Conservation (phyloP, 2,113 vertebrate genomes). For the Zosterops japonicus region DNA sequence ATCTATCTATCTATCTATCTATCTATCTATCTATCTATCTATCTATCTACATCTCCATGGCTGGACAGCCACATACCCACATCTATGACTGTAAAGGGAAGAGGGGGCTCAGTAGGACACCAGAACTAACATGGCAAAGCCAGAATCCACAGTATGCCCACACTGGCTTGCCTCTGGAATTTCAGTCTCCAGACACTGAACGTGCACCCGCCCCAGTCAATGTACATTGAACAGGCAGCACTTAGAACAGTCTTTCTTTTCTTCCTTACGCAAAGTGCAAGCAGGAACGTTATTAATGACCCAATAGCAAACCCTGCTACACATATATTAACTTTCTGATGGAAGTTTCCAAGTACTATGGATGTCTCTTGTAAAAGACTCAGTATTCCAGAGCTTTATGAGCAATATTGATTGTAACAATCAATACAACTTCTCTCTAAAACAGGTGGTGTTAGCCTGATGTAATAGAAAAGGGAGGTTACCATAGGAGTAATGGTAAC, state of each 20-base stretch:
- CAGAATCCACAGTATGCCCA: neutral
- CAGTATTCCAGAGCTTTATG: neutral
- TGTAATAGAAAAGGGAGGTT: neutral
- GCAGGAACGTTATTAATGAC: neutral
- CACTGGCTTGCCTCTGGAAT: neutral
- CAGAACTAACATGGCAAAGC: neutral
- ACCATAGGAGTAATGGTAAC: neutral
- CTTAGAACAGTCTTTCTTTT: neutral
- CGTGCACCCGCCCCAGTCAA: rapidly evolving
- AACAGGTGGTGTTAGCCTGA: neutral
- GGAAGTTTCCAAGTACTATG: neutral
- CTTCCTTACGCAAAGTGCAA: neutral
- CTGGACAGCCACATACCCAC: neutral
- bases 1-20: neutral
- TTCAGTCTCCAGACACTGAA: neutral
- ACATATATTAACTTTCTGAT: neutral
- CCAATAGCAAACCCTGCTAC: neutral
- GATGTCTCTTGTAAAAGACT: neutral
- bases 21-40: neutral
- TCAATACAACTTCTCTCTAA: neutral
- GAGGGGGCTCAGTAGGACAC: neutral
- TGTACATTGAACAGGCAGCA: neutral
- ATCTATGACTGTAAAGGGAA: neutral
- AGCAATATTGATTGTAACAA: neutral
- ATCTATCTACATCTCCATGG: neutral